A percentile compares a stretch with the other conserved stretches of the same genome.
Evolutionary conservation across 2,888 invertebrate genomes (phyloP).

Genomic region (Vesta saturnalis): DNA sequence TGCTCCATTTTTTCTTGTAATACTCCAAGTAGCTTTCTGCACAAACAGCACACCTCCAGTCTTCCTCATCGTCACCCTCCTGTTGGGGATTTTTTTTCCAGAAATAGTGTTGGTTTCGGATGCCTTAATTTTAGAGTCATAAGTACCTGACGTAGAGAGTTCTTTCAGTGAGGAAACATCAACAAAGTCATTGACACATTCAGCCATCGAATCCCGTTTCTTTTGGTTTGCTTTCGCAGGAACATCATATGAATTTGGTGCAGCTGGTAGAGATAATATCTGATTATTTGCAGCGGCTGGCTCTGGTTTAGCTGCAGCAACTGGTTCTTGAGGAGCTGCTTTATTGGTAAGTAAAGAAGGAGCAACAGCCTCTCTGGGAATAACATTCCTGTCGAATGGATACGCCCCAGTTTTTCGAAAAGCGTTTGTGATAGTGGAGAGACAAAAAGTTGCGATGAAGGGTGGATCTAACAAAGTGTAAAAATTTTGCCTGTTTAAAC

Average conservation of each 20-base stretch:
- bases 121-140: neutral
- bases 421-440: neutral
- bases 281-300: neutral
- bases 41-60: neutral
- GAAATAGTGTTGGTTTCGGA: neutral
- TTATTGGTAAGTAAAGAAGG: too few species aligned
- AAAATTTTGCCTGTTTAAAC: neutral
- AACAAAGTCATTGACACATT: too few species aligned
- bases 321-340: neutral
- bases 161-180: too few species aligned
- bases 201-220: too few species aligned
- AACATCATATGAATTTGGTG: too few species aligned
- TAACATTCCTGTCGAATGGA: neutral
- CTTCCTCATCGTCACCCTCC: neutral
- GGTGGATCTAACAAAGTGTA: neutral
- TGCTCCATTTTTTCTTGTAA: too few species aligned
- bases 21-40: too few species aligned
- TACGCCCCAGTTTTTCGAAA: neutral
- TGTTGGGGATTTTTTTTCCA: too few species aligned
- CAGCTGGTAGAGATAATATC: neutral
- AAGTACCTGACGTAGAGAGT: neutral
- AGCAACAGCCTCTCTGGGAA: too few species aligned
- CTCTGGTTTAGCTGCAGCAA: neutral
- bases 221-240: neutral
- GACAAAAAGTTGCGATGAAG: neutral